A percentile compares a stretch with the other conserved stretches of the same genome.
Evolutionary conservation across 2,113 vertebrate species (phyloP).

Genomic region (Eudyptes chrysolophus): DNA sequence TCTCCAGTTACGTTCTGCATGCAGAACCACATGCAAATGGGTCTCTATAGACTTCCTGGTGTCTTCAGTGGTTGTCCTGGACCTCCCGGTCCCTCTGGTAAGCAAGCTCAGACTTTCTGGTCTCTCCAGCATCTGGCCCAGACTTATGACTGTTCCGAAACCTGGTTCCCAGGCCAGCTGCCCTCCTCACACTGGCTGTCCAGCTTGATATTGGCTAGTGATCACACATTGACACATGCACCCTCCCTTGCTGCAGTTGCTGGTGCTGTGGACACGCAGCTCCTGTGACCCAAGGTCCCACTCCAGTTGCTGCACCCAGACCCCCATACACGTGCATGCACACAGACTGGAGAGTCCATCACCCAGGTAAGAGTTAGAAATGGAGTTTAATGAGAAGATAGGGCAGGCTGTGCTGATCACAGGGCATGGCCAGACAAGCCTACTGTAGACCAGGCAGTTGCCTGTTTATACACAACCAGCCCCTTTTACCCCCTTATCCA

Average conservation of each 20-base stretch:
- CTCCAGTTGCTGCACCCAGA: background rate
- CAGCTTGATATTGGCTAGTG: background rate
- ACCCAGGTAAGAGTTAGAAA: background rate
- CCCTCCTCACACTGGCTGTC: background rate
- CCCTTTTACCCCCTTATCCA: background rate
- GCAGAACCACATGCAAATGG: background rate
- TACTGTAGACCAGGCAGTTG: background rate
- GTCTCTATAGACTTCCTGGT: background rate
- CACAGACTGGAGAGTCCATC: background rate
- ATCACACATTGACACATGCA: background rate
- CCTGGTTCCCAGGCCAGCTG: background rate
- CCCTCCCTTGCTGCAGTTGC: background rate
- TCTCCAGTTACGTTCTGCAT: background rate
- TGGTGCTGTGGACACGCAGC: background rate
- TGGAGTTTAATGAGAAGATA: background rate
- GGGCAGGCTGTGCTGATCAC: background rate
- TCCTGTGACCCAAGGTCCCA: background rate
- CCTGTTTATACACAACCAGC: background rate
- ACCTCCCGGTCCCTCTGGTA: background rate
- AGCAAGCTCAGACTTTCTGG: background rate
- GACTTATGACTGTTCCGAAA: background rate
- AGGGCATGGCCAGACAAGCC: background rate
- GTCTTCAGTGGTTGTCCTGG: background rate
- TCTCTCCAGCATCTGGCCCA: background rate
- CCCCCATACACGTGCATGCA: rapidly evolving